Base-by-base conservation (phyloP, 2,113 vertebrate genomes). In the Sapajus apella region DNA sequence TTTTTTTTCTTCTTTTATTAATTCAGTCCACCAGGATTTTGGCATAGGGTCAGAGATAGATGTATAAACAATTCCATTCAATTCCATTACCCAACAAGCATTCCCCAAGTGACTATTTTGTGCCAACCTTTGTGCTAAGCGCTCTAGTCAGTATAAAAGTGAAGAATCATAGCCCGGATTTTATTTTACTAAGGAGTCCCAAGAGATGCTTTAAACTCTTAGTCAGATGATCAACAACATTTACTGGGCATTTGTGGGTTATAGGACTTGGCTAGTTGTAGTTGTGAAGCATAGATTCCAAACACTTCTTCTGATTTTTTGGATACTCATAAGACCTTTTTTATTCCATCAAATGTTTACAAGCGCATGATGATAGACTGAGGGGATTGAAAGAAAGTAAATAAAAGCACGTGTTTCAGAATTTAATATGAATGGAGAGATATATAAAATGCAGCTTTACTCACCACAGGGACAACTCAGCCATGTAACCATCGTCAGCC, bases 111-210 rank as follows among this genome's bases (percentile, higher is more conserved):
- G 73, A 32, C 55, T 80, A 40, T 93, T 96, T 85, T 93, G 45
- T 82, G 27, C 82, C 79, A 92, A 83, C 32, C 66, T 98, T 79
- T 50, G 50, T 97, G 91, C 68, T 98, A 85, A 96, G 73, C 75
- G 88, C 68, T 96, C 40, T 81, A 80, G 72, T 87, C 85, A 87
- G 77, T 92, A 43, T 87, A 87, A 95, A 91, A 87, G 32, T 84
- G 77, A 95, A 84, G 91, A 79, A 73, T 96, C 79, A 84, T 88
- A 55, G 47, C 40, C 61, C 8, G n/a, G 82, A 64, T 68, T 93
- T 95, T 94, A 90, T 96, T 97, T 90, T 93, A 55, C 37, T 97
- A 95, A 97, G 8, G 79, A 95, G 58, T 84, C 93, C 88, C 94
- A 58, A 91, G 93, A 93, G 92, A 97, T 94, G 55, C 66, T 87